A percentile compares a stretch with the other conserved stretches of the same genome.
Conservation (phyloP, 2,113 vertebrate species). For the Clarias gariepinus region DNA sequence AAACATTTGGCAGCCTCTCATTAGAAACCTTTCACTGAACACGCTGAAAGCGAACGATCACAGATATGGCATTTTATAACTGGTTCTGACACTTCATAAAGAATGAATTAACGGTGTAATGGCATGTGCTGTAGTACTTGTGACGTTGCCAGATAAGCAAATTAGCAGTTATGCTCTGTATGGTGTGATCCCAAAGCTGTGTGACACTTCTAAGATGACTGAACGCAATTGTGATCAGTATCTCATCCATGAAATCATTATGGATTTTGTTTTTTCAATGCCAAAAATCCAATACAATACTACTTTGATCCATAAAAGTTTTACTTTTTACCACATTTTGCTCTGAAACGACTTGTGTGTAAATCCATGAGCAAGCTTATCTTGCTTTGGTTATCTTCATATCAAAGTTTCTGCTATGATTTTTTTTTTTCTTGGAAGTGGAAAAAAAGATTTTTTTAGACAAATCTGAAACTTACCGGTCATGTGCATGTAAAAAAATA, state of each 20-base stretch:
- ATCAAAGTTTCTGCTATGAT: no score
- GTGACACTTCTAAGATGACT: background rate
- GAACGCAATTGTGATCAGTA: background rate
- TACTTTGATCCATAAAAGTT: background rate
- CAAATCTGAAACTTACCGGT: no score
- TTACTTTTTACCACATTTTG: background rate
- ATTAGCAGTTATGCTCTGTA: background rate
- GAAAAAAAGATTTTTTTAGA: no score
- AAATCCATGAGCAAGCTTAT: background rate
- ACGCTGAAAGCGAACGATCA: constrained; percentile 57
- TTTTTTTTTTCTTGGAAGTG: no score
- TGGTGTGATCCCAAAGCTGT: background rate
- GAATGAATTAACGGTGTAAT: constrained; percentile 30
- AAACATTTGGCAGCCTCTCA: background rate
- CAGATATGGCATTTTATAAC: constrained; percentile 56
- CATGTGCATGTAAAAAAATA: no score
- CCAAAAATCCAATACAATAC: background rate
- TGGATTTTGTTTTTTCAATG: background rate
- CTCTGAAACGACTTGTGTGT: background rate
- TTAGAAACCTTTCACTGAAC: background rate
- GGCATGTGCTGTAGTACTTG: constrained; percentile 10
- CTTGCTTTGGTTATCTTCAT: background rate
- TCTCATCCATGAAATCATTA: background rate
- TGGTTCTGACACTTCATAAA: constrained; percentile 34
- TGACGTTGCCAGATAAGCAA: constrained; percentile 13